These are phyloP conservation scores for Picathartes gymnocephalus DNA, from an alignment of 2,113 vertebrate genomes.

Conservation along the genomic window DNA sequence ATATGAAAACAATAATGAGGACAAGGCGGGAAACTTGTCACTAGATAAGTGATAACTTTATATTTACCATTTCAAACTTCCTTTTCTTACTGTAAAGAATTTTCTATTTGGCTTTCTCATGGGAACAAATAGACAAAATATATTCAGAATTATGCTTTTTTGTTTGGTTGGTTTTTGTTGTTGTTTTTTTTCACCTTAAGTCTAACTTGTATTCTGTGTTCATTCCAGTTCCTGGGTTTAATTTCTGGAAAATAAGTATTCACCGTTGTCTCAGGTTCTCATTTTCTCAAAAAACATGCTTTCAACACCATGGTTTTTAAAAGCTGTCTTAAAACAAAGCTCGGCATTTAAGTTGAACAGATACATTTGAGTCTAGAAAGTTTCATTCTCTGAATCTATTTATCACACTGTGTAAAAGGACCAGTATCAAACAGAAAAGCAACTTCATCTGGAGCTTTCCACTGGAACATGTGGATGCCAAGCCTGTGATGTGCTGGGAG, in stretches of 20 bases:
- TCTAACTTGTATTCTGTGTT: neutral
- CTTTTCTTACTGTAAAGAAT: neutral
- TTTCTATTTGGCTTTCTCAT: neutral
- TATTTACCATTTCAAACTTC: neutral
- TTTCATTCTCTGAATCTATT: neutral
- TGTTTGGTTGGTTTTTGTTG: no score
- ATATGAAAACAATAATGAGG: neutral
- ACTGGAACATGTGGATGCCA: no score
- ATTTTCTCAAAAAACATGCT: neutral
- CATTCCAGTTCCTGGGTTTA: neutral
- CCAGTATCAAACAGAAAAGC: no score
- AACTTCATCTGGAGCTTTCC: no score
- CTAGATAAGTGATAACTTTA: neutral
- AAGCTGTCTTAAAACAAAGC: neutral
- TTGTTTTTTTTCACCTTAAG: neutral
- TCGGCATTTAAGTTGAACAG: neutral
- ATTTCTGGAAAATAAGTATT: neutral
- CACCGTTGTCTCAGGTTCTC: neutral
- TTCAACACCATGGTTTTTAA: neutral
- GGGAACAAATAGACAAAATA: neutral
- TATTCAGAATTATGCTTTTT: neutral
- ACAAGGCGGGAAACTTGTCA: neutral
- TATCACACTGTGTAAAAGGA: no score
- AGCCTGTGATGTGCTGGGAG: no score
- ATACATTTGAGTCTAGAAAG: neutral